These are phyloP conservation scores for Chloromyia formosa DNA, from an alignment of 2,888 invertebrate species.

Conservation along the genomic window DNA sequence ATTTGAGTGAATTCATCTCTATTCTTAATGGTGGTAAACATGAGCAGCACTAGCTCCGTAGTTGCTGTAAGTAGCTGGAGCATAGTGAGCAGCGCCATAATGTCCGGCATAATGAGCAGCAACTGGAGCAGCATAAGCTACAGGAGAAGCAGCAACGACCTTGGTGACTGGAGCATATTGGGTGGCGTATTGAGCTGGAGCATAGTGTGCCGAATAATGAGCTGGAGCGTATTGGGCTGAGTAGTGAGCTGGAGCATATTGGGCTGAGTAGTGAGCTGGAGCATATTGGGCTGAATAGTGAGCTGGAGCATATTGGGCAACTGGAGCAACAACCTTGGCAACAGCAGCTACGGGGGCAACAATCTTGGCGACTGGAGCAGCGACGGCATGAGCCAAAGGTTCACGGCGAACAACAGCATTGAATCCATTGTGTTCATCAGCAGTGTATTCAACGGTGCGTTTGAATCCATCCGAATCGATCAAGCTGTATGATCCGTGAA, in stretches of 20 bases:
- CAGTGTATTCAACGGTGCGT: conserved; percentile 67
- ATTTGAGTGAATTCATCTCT: background rate
- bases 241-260: conserved; percentile 51
- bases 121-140: conserved; percentile 54
- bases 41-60: conserved; percentile 45
- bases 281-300: conserved; percentile 51
- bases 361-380: conserved; percentile 59
- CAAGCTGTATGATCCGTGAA: conserved; percentile 67
- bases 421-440: conserved; percentile 67
- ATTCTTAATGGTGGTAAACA: conserved; percentile 51
- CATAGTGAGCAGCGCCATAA: conserved; percentile 34
- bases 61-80: background rate
- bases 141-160: conserved; percentile 20
- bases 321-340: conserved; percentile 58
- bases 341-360: conserved; percentile 58
- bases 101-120: conserved; percentile 47
- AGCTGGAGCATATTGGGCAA: conserved; percentile 54
- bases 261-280: conserved; percentile 45
- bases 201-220: conserved; percentile 23
- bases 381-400: conserved; percentile 61
- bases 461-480: conserved; percentile 67
- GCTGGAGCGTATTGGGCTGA: conserved; percentile 32
- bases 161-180: conserved; percentile 34
- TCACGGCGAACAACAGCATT: conserved; percentile 68
- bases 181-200: conserved; percentile 27